Evolutionary conservation across 1,140 invertebrate genomes (phyloP).

Genomic region (Neodiprion virginianus): DNA sequence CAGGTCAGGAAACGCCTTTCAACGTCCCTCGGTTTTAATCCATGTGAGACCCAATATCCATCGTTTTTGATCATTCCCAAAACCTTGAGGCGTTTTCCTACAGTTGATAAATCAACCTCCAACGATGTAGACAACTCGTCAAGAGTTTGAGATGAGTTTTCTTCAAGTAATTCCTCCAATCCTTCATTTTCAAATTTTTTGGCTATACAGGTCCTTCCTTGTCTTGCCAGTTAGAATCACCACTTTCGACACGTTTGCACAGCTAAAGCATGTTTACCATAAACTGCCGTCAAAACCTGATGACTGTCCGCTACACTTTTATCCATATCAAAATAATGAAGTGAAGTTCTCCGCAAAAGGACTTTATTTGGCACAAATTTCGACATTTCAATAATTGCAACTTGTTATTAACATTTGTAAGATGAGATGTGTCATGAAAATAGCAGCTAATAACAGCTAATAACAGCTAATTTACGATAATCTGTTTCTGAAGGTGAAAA

Average conservation of each 20-base stretch:
- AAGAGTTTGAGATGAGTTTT: constrained; percentile 37
- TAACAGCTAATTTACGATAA: no score
- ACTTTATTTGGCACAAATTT: constrained; percentile 14
- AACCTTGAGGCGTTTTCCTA: constrained; percentile 32
- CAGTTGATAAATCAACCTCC: constrained; percentile 27
- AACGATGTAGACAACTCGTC: constrained; percentile 31
- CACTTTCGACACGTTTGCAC: constrained; percentile 26
- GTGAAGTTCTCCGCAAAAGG: constrained; percentile 26
- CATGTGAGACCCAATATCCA: constrained; percentile 39
- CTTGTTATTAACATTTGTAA: not conserved
- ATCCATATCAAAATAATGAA: constrained; percentile 29
- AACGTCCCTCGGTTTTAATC: constrained; percentile 37
- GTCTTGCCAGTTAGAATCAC: constrained; percentile 17
- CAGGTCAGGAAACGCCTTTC: constrained; percentile 31
- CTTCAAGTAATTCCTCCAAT: constrained; percentile 35
- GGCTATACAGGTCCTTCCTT: not conserved
- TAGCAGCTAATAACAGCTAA: no score
- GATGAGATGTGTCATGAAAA: not conserved
- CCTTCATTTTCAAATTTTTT: constrained; percentile 36
- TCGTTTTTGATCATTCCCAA: constrained; percentile 40
- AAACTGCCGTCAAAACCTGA: constrained; percentile 24
- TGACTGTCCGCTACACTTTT: constrained; percentile 30
- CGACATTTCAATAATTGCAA: not conserved
- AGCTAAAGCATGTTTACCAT: constrained; percentile 28
- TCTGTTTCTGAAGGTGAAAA: no score